A percentile compares a stretch with the other conserved stretches of the same genome.
Evolutionary conservation across 2,797 vertebrate species (phyloP).

Genomic region (Chaetodon trifasciatus): DNA sequence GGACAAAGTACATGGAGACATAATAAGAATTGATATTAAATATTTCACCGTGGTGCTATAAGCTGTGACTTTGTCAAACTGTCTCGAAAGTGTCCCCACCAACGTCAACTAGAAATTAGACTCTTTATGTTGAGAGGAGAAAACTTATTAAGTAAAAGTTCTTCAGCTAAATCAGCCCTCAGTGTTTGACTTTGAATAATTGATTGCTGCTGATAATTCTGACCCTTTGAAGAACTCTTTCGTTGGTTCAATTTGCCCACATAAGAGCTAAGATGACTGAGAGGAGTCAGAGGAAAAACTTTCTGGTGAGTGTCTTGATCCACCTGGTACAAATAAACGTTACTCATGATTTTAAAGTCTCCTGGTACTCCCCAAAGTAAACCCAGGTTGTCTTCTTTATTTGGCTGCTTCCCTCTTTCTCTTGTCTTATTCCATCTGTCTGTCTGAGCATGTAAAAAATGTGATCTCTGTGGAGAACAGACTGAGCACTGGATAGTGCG

Average conservation of each 20-base stretch:
- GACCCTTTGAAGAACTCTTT: constrained; percentile 41
- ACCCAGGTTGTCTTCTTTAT: constrained; percentile 4
- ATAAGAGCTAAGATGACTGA: neutral
- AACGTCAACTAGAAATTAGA: constrained; percentile 10
- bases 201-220: constrained; percentile 45
- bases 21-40: neutral
- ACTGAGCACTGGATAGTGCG: constrained; percentile 12
- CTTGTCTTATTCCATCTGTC: constrained; percentile 39
- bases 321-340: constrained; percentile 17
- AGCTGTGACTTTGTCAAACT: neutral
- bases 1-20: neutral
- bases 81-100: neutral
- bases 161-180: constrained; percentile 42
- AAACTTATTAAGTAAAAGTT: constrained; percentile 20
- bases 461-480: constrained; percentile 27
- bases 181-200: constrained; percentile 54
- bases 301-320: constrained; percentile 19
- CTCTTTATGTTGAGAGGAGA: constrained; percentile 30
- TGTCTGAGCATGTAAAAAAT: constrained; percentile 25
- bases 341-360: constrained; percentile 8
- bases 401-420: neutral
- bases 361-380: neutral
- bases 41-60: neutral
- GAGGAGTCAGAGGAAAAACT: neutral
- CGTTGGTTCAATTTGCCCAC: constrained; percentile 11